Evolutionary conservation across 2,888 invertebrate genomes (phyloP), one percentile per base, ranked within the genome.

Genomic region (Erebia epiphron): DNA sequence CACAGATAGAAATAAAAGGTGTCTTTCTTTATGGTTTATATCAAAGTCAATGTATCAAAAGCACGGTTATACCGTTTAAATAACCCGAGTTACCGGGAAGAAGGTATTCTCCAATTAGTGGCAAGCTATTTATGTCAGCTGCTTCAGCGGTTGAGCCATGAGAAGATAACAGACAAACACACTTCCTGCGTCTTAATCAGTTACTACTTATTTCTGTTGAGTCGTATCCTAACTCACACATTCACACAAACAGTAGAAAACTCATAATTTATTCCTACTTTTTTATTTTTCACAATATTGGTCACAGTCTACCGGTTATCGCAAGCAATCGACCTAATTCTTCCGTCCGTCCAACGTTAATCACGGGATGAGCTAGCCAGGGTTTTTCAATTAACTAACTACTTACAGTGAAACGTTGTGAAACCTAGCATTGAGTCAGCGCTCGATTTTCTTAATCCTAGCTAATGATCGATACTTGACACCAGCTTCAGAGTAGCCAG

Each of bases 301-400:
- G 26, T 26, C 3, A 26, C 26, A 26, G 26, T 2, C 26, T 26
- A 26, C 35, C 5, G 52, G n/a, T 52, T 52, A 52, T 14, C 26
- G 26, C 57, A 57, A 57, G 14, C 57, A 57, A 57, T 57, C 14
- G 57, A 57, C 26, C 26, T 57, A 26, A 35, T 52, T 14, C 14
- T 57, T 26, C 56, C 21, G 21, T 26, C 26, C 26, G 14, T 57
- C 14, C 13, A 14, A 35, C 14, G 26, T 52, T 16, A 16, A 52
- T 16, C 52, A 0, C 26, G 57, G 14, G 57, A 57, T 57, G 57
- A 26, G 57, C 57, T 21, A 35, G 57, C 57, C 26, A 13, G 57
- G 14, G 35, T 57, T 57, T 57, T 14, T 57, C 56, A 57, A 14
- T 57, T 57, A 35, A 21, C 7, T 9, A 57, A 13, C 13, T 14